phyloP scores from a whole-genome alignment of 2,113 vertebrate species.

The Pogonocichla stellata region DNA sequence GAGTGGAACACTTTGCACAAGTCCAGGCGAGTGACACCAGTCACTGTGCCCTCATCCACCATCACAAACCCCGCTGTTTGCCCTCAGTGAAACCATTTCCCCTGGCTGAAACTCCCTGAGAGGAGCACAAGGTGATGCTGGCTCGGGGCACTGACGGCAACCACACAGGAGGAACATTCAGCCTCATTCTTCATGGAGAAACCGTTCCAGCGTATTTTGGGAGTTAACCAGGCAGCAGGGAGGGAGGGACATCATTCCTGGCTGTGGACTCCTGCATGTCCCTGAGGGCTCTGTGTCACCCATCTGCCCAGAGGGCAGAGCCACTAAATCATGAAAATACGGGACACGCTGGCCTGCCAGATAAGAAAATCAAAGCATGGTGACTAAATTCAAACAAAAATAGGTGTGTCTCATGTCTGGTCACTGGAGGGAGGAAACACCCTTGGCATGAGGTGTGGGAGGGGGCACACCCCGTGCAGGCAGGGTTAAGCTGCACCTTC shows the following conservation, averaged over 20 bases:
- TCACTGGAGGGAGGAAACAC: background rate
- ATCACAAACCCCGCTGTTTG: fast-evolving
- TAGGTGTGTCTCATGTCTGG: background rate
- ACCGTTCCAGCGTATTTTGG: fast-evolving
- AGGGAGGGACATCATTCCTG: background rate
- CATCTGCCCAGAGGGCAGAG: background rate
- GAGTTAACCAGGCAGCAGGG: fast-evolving
- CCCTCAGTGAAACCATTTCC: background rate
- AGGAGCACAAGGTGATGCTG: background rate
- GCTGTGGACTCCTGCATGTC: background rate
- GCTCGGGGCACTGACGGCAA: background rate
- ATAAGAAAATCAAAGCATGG: background rate
- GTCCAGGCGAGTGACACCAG: fast-evolving
- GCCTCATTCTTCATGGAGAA: background rate
- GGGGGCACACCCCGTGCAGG: background rate
- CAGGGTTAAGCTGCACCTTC: background rate
- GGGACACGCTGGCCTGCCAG: background rate
- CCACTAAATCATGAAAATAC: background rate
- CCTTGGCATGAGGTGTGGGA: background rate
- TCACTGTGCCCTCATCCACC: background rate
- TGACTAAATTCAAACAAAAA: background rate
- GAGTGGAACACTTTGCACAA: too few species aligned
- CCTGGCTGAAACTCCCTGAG: background rate
- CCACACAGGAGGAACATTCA: fast-evolving
- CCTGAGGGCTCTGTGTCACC: background rate